phyloP scores from a whole-genome alignment of 2,797 vertebrate genomes.

The Lepus oiostolus region DNA sequence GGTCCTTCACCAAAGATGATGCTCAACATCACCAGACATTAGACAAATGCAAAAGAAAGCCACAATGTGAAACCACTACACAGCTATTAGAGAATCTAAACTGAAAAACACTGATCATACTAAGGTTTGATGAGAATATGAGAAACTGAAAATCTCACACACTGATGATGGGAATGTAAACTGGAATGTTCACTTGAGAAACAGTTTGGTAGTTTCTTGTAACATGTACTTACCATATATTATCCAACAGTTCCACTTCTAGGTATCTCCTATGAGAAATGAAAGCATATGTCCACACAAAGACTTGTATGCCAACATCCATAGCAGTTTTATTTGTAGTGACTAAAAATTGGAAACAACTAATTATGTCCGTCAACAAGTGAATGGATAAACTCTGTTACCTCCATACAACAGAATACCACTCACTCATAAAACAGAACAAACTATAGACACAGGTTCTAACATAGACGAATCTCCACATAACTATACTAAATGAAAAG shows the following conservation, averaged over 20 bases:
- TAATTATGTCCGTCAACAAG: not conserved
- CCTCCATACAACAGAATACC: slow-evolving; percentile 10
- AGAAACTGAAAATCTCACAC: slow-evolving; percentile 3
- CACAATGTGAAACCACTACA: not conserved
- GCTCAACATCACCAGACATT: slow-evolving; percentile 29
- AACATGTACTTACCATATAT: not conserved
- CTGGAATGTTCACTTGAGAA: slow-evolving; percentile 15
- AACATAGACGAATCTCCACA: slow-evolving; percentile 42
- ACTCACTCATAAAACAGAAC: slow-evolving; percentile 5
- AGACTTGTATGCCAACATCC: not conserved
- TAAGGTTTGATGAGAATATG: not conserved
- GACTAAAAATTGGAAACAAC: slow-evolving; percentile 14
- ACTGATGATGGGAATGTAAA: slow-evolving; percentile 14
- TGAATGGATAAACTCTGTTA: not conserved
- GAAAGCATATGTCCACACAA: not conserved
- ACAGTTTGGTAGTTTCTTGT: not conserved
- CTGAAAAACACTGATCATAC: slow-evolving; percentile 33
- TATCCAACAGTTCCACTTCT: not conserved
- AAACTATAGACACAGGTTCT: slow-evolving; percentile 12
- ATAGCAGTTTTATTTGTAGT: slow-evolving; percentile 29
- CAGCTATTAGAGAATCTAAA: slow-evolving; percentile 18
- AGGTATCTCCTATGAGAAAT: slow-evolving; percentile 33
- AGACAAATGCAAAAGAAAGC: slow-evolving; percentile 37
- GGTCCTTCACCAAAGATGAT: slow-evolving; percentile 22
- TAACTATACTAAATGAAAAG: slow-evolving; percentile 58